Conservation (phyloP, 2,113 vertebrate genomes). For the Poeciliopsis occidentalis region DNA sequence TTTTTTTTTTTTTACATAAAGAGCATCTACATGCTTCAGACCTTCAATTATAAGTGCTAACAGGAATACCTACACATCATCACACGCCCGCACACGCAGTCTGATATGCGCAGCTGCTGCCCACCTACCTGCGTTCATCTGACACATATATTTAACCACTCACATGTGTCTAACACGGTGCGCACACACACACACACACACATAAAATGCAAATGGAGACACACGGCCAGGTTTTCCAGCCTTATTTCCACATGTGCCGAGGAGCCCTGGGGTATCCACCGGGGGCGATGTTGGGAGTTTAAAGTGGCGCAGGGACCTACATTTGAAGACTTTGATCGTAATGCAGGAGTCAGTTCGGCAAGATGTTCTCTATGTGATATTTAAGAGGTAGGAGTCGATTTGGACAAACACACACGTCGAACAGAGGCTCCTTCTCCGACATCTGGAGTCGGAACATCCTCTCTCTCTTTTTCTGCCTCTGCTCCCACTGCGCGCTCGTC, state of each 20-base stretch:
- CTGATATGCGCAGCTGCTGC: constrained; percentile 52
- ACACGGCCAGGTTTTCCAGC: constrained; percentile 27
- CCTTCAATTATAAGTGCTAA: constrained; percentile 24
- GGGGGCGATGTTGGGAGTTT: constrained; percentile 42
- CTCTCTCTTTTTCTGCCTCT: no score
- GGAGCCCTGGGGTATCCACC: constrained; percentile 17
- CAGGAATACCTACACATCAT: no score
- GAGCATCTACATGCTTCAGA: constrained; percentile 53
- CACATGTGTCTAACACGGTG: constrained; percentile 38
- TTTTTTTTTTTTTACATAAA: constrained; percentile 55
- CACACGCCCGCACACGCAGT: constrained; percentile 48
- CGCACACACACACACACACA: constrained; percentile 11
- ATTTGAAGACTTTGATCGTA: constrained; percentile 43
- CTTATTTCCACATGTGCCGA: constrained; percentile 14
- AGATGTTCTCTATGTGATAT: constrained; percentile 45
- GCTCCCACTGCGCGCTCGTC: no score
- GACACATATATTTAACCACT: constrained; percentile 73
- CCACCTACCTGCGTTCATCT: constrained; percentile 52
- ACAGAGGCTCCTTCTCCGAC: no score
- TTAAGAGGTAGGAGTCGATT: no score
- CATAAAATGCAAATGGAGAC: constrained; percentile 32
- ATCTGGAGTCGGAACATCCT: no score
- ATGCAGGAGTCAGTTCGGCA: constrained; percentile 15
- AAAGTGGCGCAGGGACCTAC: constrained; percentile 21
- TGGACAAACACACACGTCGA: no score